A percentile compares a stretch with the other conserved stretches of the same genome.
These are phyloP conservation scores for Plotosus lineatus DNA, from an alignment of 2,113 vertebrate genomes.

Conservation along the genomic window DNA sequence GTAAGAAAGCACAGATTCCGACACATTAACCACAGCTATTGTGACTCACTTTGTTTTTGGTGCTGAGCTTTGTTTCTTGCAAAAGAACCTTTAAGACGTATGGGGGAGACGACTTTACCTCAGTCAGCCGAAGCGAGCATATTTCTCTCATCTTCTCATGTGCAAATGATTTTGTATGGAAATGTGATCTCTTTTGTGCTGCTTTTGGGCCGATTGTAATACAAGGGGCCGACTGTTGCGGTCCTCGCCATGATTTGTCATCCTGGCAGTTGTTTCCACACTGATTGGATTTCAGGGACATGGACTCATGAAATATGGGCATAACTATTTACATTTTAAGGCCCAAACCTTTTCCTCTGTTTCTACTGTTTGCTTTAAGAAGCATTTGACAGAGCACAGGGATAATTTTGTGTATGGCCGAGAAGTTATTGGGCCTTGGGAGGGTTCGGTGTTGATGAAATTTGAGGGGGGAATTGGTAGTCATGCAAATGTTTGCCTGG, in stretches of 20 bases:
- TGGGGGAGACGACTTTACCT: constrained; percentile 45
- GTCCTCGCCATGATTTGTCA: constrained; percentile 58
- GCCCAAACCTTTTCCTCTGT: constrained; percentile 49
- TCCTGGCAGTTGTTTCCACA: constrained; percentile 63
- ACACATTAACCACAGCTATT: constrained; percentile 67
- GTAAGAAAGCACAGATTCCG: constrained; percentile 49
- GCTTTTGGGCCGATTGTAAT: constrained; percentile 62
- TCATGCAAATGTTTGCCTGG: neutral
- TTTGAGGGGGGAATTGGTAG: neutral
- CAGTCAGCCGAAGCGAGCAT: constrained; percentile 50
- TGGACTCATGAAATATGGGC: constrained; percentile 53
- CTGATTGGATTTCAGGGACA: constrained; percentile 58
- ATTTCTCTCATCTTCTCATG: constrained; percentile 54
- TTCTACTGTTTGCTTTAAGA: constrained; percentile 62
- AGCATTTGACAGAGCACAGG: constrained; percentile 58
- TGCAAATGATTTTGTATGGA: constrained; percentile 62
- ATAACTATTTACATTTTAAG: constrained; percentile 58
- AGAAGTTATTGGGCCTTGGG: constrained; percentile 47
- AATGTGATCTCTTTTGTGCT: constrained; percentile 70
- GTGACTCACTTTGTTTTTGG: constrained; percentile 55
- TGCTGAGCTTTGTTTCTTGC: constrained; percentile 64
- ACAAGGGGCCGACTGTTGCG: constrained; percentile 62
- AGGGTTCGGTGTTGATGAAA: neutral
- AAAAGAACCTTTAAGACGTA: constrained; percentile 60
- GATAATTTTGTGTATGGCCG: constrained; percentile 42